Conservation (phyloP, 1,140 invertebrate species). For the Bombus turneri region DNA sequence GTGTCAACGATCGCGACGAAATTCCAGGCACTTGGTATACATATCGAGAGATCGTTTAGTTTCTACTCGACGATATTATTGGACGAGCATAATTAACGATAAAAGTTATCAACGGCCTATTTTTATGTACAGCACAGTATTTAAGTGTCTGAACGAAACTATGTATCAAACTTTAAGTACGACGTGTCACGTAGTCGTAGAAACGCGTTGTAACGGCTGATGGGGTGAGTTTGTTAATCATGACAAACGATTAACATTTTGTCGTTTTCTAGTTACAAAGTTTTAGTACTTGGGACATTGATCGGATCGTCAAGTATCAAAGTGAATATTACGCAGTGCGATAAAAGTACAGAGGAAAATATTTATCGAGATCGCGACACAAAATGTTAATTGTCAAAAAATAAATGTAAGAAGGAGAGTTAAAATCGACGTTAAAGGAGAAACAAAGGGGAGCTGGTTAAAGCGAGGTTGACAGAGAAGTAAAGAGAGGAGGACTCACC, state of each 20-base stretch:
- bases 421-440: not conserved
- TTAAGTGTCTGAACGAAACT: too few relatives aligned
- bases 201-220: not conserved
- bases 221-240: too few relatives aligned
- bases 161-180: too few relatives aligned
- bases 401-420: not conserved
- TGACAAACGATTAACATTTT: too few relatives aligned
- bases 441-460: not conserved
- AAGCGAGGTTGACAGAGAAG: not conserved
- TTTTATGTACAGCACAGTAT: not conserved
- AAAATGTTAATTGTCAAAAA: not conserved
- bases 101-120: not conserved
- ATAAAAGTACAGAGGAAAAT: too few relatives aligned
- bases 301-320: not conserved
- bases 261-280: not conserved
- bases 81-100: not conserved
- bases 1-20: constrained; percentile 17
- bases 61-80: too few relatives aligned
- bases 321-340: not conserved
- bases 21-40: constrained; percentile 22
- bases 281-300: too few relatives aligned
- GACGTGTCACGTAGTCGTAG: too few relatives aligned
- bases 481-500: constrained; percentile 74
- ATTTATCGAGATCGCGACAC: too few relatives aligned
- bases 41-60: not conserved